Conservation (phyloP, 2,797 vertebrate genomes). For the Myotis planiceps region DNA sequence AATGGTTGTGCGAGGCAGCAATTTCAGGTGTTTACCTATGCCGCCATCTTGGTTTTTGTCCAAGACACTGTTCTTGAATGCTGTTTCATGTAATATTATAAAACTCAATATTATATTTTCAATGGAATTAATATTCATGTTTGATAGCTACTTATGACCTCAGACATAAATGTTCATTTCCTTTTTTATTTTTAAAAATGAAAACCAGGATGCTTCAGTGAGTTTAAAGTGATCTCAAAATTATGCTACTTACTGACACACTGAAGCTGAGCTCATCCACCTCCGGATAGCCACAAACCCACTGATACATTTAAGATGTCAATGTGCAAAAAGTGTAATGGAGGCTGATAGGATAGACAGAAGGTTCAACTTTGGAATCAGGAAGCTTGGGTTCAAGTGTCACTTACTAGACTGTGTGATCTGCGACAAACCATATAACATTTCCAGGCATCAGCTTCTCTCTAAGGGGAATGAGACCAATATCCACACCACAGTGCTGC, state of each 20-base stretch:
- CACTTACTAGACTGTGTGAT: neutral
- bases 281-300: neutral
- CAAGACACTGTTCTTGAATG: slow-evolving; percentile 64
- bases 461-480: neutral
- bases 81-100: neutral
- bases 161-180: neutral
- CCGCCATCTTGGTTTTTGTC: too few relatives aligned
- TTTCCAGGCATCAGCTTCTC: neutral
- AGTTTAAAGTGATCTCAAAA: neutral
- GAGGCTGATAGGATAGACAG: neutral
- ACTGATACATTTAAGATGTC: neutral
- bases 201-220: neutral
- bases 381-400: neutral
- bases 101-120: slow-evolving; percentile 30
- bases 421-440: neutral
- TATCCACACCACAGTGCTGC: neutral
- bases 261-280: neutral
- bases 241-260: neutral
- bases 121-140: neutral
- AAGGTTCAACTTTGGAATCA: neutral
- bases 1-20: too few relatives aligned
- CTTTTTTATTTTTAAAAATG: slow-evolving; percentile 7
- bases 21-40: too few relatives aligned
- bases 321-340: neutral
- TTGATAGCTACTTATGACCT: neutral